phyloP scores from a whole-genome alignment of 2,888 invertebrate genomes.

The Aplocera efformata region DNA sequence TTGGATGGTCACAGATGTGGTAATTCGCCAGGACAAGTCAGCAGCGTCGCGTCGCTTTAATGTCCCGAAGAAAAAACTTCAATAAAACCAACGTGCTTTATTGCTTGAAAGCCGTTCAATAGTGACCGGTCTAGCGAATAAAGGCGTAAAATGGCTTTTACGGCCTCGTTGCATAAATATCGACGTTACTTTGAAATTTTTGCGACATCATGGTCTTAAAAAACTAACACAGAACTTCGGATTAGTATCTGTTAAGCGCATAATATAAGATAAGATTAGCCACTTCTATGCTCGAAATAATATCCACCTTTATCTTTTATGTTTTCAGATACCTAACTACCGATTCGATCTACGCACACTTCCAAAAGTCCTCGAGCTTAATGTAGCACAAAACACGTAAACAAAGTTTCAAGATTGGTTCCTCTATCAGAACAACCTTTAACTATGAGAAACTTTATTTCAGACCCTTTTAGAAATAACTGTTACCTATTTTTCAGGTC shows the following conservation, averaged over 20 bases:
- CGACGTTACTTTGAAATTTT: constrained; percentile 23
- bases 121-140: constrained; percentile 46
- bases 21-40: constrained; percentile 33
- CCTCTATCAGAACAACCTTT: constrained; percentile 22
- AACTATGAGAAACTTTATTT: constrained; percentile 10
- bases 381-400: constrained; percentile 9
- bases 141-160: constrained; percentile 53
- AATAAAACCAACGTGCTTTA: constrained; percentile 64
- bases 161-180: constrained; percentile 33
- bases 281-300: too few species aligned
- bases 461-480: constrained; percentile 27
- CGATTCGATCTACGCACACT: too few species aligned
- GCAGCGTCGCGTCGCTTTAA: constrained; percentile 51
- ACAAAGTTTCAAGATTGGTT: constrained; percentile 8
- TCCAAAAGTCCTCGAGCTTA: constrained; percentile 6
- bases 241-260: too few species aligned
- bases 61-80: constrained; percentile 60
- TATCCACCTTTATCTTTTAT: too few species aligned
- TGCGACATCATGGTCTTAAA: too few species aligned
- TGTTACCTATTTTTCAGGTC: constrained; percentile 19
- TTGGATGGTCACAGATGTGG: constrained; percentile 30
- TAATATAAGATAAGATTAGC: too few species aligned
- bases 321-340: too few species aligned
- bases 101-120: constrained; percentile 62
- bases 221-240: too few species aligned